phyloP scores from a whole-genome alignment of 2,888 invertebrate genomes.

The Ornithoptera alexandrae region DNA sequence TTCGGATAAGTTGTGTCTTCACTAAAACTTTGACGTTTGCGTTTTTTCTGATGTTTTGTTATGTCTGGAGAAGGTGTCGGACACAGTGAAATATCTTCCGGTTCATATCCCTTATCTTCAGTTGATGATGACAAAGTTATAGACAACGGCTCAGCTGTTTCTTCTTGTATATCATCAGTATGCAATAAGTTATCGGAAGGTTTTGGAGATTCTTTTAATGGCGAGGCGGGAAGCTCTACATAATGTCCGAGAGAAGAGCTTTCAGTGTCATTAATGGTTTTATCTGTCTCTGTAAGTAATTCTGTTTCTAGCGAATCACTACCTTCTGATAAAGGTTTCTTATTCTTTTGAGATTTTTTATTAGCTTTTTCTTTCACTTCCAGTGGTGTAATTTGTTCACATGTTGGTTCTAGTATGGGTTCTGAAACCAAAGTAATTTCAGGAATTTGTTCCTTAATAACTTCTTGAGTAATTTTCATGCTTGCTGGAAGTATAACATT shows the following conservation, averaged over 20 bases:
- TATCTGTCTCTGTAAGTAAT: constrained; percentile 55
- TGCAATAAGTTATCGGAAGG: constrained; percentile 50
- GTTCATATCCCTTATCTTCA: constrained; percentile 86
- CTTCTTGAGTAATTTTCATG: constrained; percentile 49
- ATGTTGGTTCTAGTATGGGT: constrained; percentile 54
- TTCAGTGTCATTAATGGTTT: constrained; percentile 59
- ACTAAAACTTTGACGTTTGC: constrained; percentile 56
- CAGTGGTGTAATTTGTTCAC: constrained; percentile 37
- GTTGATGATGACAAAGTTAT: constrained; percentile 65
- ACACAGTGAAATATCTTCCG: constrained; percentile 82
- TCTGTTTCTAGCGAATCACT: constrained; percentile 53
- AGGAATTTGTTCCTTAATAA: constrained; percentile 29
- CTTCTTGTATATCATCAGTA: constrained; percentile 54
- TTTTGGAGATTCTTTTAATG: constrained; percentile 72
- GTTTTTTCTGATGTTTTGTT: constrained; percentile 78
- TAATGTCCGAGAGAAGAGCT: constrained; percentile 72
- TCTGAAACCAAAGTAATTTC: constrained; percentile 37
- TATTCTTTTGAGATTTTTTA: constrained; percentile 82
- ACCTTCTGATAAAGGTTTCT: constrained; percentile 64
- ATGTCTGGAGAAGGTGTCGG: constrained; percentile 47
- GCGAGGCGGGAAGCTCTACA: constrained; percentile 66
- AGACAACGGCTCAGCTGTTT: constrained; percentile 61
- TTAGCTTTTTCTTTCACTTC: constrained; percentile 56
- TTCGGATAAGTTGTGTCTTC: constrained; percentile 69
- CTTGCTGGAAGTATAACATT: constrained; percentile 59